Evolutionary conservation across 2,888 invertebrate genomes (phyloP).

Genomic region (Brachyopa scutellaris): DNA sequence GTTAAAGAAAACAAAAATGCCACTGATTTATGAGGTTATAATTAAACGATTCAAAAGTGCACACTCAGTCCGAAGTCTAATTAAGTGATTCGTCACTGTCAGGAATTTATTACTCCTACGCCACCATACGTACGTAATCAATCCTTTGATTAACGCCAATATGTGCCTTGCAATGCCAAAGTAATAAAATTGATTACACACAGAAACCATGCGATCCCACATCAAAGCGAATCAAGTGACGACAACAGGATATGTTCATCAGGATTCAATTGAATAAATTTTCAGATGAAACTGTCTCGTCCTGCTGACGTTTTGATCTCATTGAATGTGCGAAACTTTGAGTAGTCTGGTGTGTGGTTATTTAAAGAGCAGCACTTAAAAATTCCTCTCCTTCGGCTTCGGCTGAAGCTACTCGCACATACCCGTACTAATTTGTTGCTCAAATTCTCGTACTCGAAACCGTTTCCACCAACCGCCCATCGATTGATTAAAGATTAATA

Average conservation of each 20-base stretch:
- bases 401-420: background rate
- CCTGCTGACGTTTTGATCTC: background rate
- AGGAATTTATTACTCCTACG: conserved; percentile 1
- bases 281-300: background rate
- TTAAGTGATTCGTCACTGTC: conserved; percentile 27
- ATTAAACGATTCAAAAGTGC: background rate
- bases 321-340: conserved; percentile 2
- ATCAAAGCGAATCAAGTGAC: background rate
- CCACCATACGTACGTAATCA: no score
- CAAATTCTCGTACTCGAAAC: conserved; percentile 11
- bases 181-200: conserved; percentile 35
- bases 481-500: conserved; percentile 36
- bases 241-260: background rate
- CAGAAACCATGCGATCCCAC: background rate
- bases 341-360: conserved; percentile 4
- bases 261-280: conserved; percentile 16
- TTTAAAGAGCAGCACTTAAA: conserved; percentile 5
- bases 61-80: background rate
- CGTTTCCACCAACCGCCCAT: no score
- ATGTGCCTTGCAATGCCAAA: background rate
- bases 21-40: background rate
- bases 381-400: background rate
- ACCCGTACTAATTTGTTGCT: conserved; percentile 16
- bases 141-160: conserved; percentile 4
- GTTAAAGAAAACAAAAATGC: background rate